Conservation (phyloP, 2,888 invertebrate species). For the Nomada ferruginata region DNA sequence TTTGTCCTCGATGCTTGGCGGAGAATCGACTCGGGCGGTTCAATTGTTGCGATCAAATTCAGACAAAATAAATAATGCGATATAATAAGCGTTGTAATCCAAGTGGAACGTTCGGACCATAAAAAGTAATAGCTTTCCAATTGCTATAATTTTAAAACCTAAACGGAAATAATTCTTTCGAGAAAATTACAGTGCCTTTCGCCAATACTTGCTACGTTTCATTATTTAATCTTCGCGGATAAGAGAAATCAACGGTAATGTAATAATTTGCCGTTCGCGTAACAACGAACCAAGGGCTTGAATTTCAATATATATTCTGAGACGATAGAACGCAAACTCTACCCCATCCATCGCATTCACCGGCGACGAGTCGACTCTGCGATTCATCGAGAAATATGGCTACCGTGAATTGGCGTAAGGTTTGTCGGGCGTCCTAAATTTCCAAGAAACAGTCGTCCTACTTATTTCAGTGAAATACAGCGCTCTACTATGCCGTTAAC, state of each 20-base stretch:
- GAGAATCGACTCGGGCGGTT: conserved; percentile 43
- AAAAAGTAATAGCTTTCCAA: not conserved
- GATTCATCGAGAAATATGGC: conserved; percentile 23
- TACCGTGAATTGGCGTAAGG: conserved; percentile 49
- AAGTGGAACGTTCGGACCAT: not conserved
- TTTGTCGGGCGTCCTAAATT: conserved; percentile 53
- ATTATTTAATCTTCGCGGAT: too few relatives aligned
- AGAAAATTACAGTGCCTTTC: too few relatives aligned
- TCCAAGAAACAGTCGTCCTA: conserved; percentile 34
- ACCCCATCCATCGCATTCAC: not conserved
- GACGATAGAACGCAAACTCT: too few relatives aligned
- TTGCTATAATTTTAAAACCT: not conserved
- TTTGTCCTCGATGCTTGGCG: conserved; percentile 36
- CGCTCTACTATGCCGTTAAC: conserved; percentile 36
- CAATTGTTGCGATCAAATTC: not conserved
- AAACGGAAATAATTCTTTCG: too few relatives aligned
- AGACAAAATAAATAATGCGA: not conserved
- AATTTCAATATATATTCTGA: too few relatives aligned
- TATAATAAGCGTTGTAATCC: not conserved
- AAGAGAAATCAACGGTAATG: too few relatives aligned
- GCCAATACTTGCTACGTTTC: too few relatives aligned
- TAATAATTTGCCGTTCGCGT: too few relatives aligned
- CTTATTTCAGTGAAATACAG: conserved; percentile 31
- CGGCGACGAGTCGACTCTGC: conserved; percentile 23
- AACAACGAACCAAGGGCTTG: too few relatives aligned